Base-by-base conservation (phyloP, 2,113 vertebrate species). In the Tenebrosternarchus preto region DNA sequence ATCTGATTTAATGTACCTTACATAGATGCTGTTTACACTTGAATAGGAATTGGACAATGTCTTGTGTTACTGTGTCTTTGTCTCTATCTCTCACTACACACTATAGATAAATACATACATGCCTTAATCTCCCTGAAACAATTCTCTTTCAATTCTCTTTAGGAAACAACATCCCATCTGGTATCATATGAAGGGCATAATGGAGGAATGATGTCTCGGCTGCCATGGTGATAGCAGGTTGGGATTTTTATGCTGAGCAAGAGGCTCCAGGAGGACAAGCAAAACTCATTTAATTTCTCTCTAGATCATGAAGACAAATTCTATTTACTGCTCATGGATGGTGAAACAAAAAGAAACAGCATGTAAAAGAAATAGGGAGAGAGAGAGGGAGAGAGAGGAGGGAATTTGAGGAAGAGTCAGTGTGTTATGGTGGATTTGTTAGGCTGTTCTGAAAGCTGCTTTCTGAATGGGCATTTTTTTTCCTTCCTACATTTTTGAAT, bases 281-380 rank as follows among this genome's bases (percentile, higher is more conserved):
- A 81, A 83, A 81, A 77, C 73, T 83, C 85, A 85, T 90, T 90
- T 91, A 88, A 90, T 91, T 90, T 86, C 84, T 88, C 83, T 73
- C 75, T 84, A 87, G 85, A 92, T 90, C 84, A 88, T 72, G 46
- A 78, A 88, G 88, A 89, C 86, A 86, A 84, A 91, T 90, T 91
- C 88, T 89, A 90, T 90, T 91, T 89, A 85, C 88, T 88, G 77
- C 67, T 20, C 29, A 78, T 67, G 73, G 86, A 88, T 66, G 72
- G 73, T 56, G 83, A 70, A 71, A 68, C 17, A 43, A 77, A 61
- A 19, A 71, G 68, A 69, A 33, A 9, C 39, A 24, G 73, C 25
- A 70, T 33, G 55, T 12, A n/a, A 55, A n/a, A 20, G 75, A 73
- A 75, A 80, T 73, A 60, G 19, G 80, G 31, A 76, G 72, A n/a